A percentile compares a stretch with the other conserved stretches of the same genome.
Evolutionary conservation across 2,113 vertebrate genomes (phyloP).

Genomic region (Podilymbus podiceps): DNA sequence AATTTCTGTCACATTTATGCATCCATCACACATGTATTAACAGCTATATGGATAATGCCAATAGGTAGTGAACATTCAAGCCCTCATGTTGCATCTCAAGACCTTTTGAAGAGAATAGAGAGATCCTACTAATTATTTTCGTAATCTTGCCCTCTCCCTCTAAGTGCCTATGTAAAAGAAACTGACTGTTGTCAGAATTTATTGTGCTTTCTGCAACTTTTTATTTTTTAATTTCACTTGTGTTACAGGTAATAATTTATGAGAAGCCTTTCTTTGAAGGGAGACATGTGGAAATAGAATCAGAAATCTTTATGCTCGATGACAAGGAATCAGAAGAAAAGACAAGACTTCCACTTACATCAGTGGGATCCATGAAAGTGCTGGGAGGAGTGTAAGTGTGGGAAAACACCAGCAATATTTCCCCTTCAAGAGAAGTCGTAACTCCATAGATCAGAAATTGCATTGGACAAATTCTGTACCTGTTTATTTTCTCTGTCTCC

Average conservation of each 20-base stretch:
- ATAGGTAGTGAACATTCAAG: background rate
- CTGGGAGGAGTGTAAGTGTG: constrained; percentile 89
- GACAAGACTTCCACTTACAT: constrained; percentile 17
- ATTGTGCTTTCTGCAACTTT: background rate
- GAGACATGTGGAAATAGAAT: constrained; percentile 78
- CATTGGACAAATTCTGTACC: background rate
- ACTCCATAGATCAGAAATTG: background rate
- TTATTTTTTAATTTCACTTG: constrained; percentile 3
- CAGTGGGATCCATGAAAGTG: constrained; percentile 90
- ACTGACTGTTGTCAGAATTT: background rate
- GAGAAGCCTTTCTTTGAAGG: constrained; percentile 92
- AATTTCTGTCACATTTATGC: background rate
- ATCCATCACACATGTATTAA: background rate
- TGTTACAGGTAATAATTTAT: constrained; percentile 81
- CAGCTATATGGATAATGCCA: background rate
- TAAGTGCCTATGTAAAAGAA: background rate
- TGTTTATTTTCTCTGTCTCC: background rate
- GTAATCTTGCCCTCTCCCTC: background rate
- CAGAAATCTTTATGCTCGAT: constrained; percentile 73
- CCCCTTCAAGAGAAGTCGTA: background rate
- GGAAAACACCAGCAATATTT: background rate
- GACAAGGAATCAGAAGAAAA: constrained; percentile 34
- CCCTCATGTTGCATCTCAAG: background rate
- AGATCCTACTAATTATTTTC: background rate
- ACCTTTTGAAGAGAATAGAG: background rate